Conservation (phyloP, 1,140 invertebrate genomes). For the Probaryconus sp. region DNA sequence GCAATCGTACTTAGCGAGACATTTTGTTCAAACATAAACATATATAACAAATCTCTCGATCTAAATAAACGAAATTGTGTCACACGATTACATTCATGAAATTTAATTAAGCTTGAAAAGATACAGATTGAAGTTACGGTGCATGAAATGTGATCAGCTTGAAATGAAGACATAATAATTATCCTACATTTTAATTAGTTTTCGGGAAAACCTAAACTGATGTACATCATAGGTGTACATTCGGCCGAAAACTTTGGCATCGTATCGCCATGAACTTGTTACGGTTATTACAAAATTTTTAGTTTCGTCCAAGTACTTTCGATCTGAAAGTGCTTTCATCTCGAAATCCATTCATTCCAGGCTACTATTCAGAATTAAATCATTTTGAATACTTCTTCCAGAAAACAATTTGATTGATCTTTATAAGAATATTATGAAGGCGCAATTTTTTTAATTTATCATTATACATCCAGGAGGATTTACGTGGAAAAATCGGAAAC, state of each 20-base stretch:
- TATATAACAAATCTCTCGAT: constrained; percentile 23
- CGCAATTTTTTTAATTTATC: too few species aligned
- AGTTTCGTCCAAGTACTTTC: too few species aligned
- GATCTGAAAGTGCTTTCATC: background rate
- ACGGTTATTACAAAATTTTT: constrained; percentile 15
- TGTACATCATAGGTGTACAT: constrained; percentile 9
- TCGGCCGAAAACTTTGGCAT: constrained; percentile 9
- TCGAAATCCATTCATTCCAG: background rate
- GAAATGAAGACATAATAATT: constrained; percentile 25
- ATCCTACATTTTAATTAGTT: constrained; percentile 48
- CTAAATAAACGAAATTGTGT: constrained; percentile 22
- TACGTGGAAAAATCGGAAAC: too few species aligned
- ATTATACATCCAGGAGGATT: too few species aligned
- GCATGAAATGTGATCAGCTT: constrained; percentile 28
- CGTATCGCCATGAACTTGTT: constrained; percentile 1
- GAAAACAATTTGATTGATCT: too few species aligned
- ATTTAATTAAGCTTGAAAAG: constrained; percentile 38
- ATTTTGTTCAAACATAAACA: background rate
- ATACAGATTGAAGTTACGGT: constrained; percentile 9
- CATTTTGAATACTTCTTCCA: too few species aligned
- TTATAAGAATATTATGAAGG: too few species aligned
- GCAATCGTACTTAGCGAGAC: constrained; percentile 7
- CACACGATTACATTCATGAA: constrained; percentile 33
- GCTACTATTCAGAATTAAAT: too few species aligned
- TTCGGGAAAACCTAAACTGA: constrained; percentile 14